A percentile compares a stretch with the other conserved stretches of the same genome.
Conservation (phyloP, 2,888 invertebrate species). For the Pristionchus maxplancki region DNA sequence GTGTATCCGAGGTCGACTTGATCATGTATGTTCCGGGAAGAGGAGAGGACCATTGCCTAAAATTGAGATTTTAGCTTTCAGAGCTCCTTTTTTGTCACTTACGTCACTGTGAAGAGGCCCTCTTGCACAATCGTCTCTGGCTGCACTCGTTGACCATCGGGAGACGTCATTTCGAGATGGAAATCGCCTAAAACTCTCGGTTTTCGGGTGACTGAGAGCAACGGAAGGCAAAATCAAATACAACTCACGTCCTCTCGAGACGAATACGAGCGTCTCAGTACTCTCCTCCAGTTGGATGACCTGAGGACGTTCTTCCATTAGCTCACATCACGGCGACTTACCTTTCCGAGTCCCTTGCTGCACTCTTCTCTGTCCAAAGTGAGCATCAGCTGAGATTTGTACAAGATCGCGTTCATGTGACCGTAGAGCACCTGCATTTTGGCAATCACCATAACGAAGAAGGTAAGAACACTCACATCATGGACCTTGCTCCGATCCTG, state of each 20-base stretch:
- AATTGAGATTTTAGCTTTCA: not conserved
- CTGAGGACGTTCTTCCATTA: not conserved
- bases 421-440: conserved; percentile 34
- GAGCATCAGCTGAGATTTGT: conserved; percentile 37
- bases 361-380: conserved; percentile 46
- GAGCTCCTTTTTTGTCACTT: not conserved
- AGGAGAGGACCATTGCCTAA: not conserved
- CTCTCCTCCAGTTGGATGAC: conserved; percentile 16
- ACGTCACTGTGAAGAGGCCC: not conserved
- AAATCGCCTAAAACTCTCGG: not conserved
- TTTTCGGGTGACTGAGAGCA: not conserved
- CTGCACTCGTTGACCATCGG: not conserved
- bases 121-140: not conserved
- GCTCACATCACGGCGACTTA: not conserved
- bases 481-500: not conserved
- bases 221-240: not conserved
- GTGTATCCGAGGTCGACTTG: conserved; percentile 18
- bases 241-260: conserved; percentile 21
- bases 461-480: not conserved
- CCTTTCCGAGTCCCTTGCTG: conserved; percentile 28
- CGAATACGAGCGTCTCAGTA: not conserved
- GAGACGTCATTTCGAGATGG: not conserved
- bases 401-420: conserved; percentile 30
- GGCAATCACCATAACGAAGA: not conserved
- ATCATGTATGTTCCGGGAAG: conserved; percentile 51